Evolutionary conservation across 2,888 invertebrate genomes (phyloP).

Genomic region (Cephus pulcher): DNA sequence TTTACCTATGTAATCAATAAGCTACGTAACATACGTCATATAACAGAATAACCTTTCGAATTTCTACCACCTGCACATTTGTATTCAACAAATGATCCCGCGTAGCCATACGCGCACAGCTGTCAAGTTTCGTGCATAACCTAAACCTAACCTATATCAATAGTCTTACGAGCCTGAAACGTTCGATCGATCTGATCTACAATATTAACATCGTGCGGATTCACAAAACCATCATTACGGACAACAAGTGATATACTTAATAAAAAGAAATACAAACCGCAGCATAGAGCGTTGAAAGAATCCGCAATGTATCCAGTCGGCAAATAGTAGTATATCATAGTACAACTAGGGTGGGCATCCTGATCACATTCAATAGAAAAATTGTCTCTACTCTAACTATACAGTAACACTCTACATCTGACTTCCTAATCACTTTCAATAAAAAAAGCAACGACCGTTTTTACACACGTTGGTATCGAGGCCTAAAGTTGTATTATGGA

Average conservation of each 20-base stretch:
- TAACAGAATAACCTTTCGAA: background rate
- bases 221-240: background rate
- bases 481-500: conserved; percentile 40
- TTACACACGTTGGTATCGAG: background rate
- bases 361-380: conserved; percentile 51
- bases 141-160: background rate
- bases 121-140: background rate
- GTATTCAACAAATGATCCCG: background rate
- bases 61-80: background rate
- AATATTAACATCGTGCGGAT: background rate
- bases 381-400: conserved; percentile 25
- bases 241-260: background rate
- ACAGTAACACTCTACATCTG: background rate
- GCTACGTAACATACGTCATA: background rate
- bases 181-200: background rate
- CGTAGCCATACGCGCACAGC: background rate
- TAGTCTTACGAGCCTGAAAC: background rate
- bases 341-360: conserved; percentile 28
- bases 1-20: background rate
- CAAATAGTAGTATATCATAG: background rate
- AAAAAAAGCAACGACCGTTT: background rate
- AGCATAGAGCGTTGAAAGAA: background rate
- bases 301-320: background rate
- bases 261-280: background rate
- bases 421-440: background rate